Base-by-base conservation (phyloP, 2,113 vertebrate species). In the Zosterops japonicus region DNA sequence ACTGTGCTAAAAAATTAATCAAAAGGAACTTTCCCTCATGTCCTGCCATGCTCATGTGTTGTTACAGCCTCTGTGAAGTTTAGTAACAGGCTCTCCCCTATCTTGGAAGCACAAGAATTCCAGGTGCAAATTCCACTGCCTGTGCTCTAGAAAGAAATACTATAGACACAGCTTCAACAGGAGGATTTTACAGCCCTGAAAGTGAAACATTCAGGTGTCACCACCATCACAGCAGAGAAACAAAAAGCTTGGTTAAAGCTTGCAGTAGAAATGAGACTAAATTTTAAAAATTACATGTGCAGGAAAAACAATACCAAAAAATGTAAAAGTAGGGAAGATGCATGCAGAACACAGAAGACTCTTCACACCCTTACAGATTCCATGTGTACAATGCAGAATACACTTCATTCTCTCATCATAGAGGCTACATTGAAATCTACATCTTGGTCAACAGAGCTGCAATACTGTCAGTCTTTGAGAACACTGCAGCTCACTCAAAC, bases 241-340 rank as follows among this genome's bases (percentile, higher is more conserved):
- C 5, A 2, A 61, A 28, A 9, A 47, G 29, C 21, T 65, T 33
- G 9, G 28, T 36, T 49, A n/a, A 87, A 92, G 49, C 44, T 11
- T 52, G 18, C n/a, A 35, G 16, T 11, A 81, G 56, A 63, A 84
- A 63, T 10, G 7, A 4, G 24, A 63, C 21, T 76, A 42, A 53
- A 55, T 6, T 17, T 20, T 4, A 31, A n/a, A 61, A 41, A 52
- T 5, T 0, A 53, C 1, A 12, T 1, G 12, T 24, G 19, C 22
- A 69, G 25, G 35, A 35, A 70, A 87, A 84, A 74, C 5, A 50
- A 27, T 8, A 72, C 29, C 33, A 9, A 8, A 67, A 75, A 57
- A 67, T 5, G 1, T 12, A 63, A 81, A 8, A 44, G 7, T 71
- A 84, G 2, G 42, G 55, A 76, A 72, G n/a, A 52, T 0, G 2